Evolutionary conservation across 2,113 vertebrate species (phyloP), one percentile per base, ranked within the genome.

Genomic region (Malurus cyaneus): DNA sequence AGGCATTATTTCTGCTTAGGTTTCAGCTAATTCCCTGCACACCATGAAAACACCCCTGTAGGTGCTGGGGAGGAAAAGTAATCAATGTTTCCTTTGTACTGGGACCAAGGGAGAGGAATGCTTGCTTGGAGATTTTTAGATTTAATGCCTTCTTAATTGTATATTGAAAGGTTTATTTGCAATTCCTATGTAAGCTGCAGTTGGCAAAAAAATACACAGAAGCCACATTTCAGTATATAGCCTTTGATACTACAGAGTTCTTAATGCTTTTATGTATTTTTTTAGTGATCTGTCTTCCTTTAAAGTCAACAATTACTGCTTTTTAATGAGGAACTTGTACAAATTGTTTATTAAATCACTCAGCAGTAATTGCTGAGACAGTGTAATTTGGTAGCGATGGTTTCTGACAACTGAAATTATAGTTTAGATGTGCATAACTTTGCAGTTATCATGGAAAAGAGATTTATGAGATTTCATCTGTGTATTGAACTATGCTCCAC

Each of bases 321-420:
- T 86, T 92, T 52, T 81, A 89, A 91, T 86, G 36, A 96, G 76
- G 31, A 89, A 79, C 13, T 92, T 96, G 18, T 28, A 18, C 80
- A 62, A 93, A 34, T 34, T 64, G 14, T 77, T 92, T 61, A 41
- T 74, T 92, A 64, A 67, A 64, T 62, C 12, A 70, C 8, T 94
- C 54, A 65, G 32, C 8, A 80, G 26, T 54, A 42, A 70, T 69
- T 71, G 53, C 72, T 59, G 72, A 89, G 31, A 57, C 62, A 50
- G 11, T 41, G 9, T 28, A 39, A 90, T 66, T 93, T 88, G 34
- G 80, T 19, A n/a, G 60, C 8, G 31, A 47, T 80, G 18, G 14
- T 46, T 93, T 96, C 54, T 80, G 64, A 88, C 62, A 95, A 93
- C 70, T 72, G 69, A 85, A 95, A 67, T 86, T n/a, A 52, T 64